A percentile compares a stretch with the other conserved stretches of the same genome.
These are phyloP conservation scores for Geotria australis DNA, from an alignment of 2,797 vertebrate species.

Conservation along the genomic window DNA sequence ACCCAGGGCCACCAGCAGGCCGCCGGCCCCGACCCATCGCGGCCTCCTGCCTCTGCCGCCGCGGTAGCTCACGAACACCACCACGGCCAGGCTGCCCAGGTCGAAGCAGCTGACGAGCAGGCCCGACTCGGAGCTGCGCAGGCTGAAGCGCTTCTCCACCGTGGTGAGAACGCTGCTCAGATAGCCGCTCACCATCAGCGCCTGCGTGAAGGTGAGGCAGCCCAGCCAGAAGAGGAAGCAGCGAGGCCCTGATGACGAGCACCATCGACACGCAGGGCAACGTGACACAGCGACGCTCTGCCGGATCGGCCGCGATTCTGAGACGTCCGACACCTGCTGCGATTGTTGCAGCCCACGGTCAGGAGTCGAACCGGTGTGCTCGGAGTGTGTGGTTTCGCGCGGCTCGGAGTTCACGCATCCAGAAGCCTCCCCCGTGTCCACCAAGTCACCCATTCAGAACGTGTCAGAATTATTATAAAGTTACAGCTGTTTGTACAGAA, in stretches of 20 bases:
- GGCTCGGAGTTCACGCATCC: too few relatives aligned
- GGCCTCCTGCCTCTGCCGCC: not conserved
- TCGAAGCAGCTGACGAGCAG: not conserved
- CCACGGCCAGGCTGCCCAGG: not conserved
- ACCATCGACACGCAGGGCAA: not conserved
- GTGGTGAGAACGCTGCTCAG: not conserved
- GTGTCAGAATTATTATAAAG: too few relatives aligned
- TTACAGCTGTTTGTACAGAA: too few relatives aligned
- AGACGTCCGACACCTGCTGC: too few relatives aligned
- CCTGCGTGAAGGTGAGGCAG: not conserved
- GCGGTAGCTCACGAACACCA: not conserved
- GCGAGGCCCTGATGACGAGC: not conserved
- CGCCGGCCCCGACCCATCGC: not conserved
- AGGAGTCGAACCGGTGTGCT: too few relatives aligned
- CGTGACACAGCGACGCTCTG: too few relatives aligned
- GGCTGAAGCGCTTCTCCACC: not conserved
- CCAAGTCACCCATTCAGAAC: too few relatives aligned
- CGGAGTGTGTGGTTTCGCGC: too few relatives aligned
- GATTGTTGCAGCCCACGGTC: too few relatives aligned
- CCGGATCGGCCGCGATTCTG: too few relatives aligned
- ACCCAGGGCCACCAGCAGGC: not conserved
- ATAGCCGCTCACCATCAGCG: not conserved
- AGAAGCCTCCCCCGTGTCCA: too few relatives aligned
- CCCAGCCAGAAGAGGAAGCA: not conserved
- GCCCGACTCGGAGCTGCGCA: not conserved